Conservation (phyloP, 1,140 invertebrate genomes). For the Drosophila kepulauana region DNA sequence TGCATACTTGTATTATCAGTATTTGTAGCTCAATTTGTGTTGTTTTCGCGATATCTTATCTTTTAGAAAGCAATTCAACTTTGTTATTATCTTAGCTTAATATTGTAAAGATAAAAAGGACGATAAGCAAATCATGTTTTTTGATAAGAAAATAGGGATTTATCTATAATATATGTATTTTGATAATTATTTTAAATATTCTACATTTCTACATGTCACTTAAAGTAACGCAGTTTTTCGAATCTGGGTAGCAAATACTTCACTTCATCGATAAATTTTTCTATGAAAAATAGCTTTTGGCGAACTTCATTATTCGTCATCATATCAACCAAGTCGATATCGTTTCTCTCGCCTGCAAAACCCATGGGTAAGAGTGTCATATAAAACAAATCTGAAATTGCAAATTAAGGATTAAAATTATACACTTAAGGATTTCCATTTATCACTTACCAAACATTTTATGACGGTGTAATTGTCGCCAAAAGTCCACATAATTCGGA, state of each 20-base stretch:
- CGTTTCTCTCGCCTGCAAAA: slow-evolving; percentile 9
- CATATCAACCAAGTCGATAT: slow-evolving; percentile 8
- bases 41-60: not conserved
- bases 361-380: slow-evolving; percentile 42
- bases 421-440: not conserved
- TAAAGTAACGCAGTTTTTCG: slow-evolving; percentile 59
- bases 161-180: too few species aligned
- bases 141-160: too few species aligned
- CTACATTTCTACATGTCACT: not conserved
- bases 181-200: too few species aligned
- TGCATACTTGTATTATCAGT: too few species aligned
- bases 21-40: too few species aligned
- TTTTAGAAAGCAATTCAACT: not conserved
- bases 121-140: not conserved
- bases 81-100: not conserved
- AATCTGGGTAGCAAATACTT: slow-evolving; percentile 47
- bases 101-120: not conserved
- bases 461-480: slow-evolving; percentile 39
- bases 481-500: slow-evolving; percentile 43
- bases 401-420: not conserved
- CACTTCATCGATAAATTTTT: slow-evolving; percentile 46
- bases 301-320: slow-evolving; percentile 26
- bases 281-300: slow-evolving; percentile 25
- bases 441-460: slow-evolving; percentile 54
- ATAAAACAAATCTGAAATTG: slow-evolving; percentile 50